Evolutionary conservation across 2,113 vertebrate species (phyloP), one percentile per base, ranked within the genome.

Genomic region (Nymphicus hollandicus): DNA sequence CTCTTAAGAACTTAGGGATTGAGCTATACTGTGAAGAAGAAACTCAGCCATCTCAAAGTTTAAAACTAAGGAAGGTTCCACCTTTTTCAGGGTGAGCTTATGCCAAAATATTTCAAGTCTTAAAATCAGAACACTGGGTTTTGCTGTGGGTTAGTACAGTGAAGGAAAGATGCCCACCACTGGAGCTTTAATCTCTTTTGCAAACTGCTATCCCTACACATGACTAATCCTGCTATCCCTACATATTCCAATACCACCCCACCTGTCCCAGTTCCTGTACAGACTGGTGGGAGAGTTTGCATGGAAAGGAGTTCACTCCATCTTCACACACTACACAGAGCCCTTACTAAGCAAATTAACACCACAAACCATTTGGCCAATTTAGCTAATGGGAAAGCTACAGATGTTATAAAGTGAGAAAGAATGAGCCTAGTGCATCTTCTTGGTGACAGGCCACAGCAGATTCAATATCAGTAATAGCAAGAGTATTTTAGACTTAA

Each of bases 381-480:
- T 49, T 64, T 31, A 9, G 3, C 37, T 24, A 29, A 68, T 17
- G 33, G 43, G 58, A 81, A 91, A 74, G n/a, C 44, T 88, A 18
- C 43, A 53, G 19, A 16, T 28, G 43, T 41, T 12, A 66, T 4
- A 8, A 25, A 87, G 50, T 2, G 22, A 61, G 43, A 78, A 89
- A 74, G n/a, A 91, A 58, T 11, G 19, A 85, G n/a, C 9, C 47
- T 50, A 23, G 39, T 47, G 61, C 65, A 64, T 55, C 61, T 33
- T 7, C 31, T 22, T 55, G 17, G 63, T 82, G 63, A 69, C 33
- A 90, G 73, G 39, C 17, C 74, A 85, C 17, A 46, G 65, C 52
- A 88, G 61, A 92, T 50, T 46, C 63, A 86, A 52, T 20, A 77
- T 41, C 80, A 80, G 53, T 55, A 91, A 86, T 1, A 88, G 63